Conservation (phyloP, 64 coral and sea anemone genomes). For the Actinia equina region DNA sequence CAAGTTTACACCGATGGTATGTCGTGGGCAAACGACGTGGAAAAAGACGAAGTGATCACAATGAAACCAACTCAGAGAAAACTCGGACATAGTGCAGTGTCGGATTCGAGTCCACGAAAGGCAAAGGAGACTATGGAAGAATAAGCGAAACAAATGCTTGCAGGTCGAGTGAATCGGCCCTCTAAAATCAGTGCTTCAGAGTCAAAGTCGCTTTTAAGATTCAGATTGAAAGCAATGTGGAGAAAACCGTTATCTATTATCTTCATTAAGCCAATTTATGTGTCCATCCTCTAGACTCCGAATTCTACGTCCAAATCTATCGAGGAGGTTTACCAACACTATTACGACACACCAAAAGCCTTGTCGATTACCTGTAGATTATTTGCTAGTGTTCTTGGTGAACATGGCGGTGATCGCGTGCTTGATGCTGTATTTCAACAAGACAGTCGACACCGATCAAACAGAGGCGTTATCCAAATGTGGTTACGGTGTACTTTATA, state of each 20-base stretch:
- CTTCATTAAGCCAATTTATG: slow-evolving; percentile 27
- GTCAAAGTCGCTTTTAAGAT: slow-evolving; percentile 85
- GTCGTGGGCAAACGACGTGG: slow-evolving; percentile 30
- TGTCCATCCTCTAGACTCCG: slow-evolving; percentile 64
- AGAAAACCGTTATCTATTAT: not conserved
- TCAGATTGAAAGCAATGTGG: slow-evolving; percentile 17
- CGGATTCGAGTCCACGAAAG: not conserved
- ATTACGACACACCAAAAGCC: slow-evolving; percentile 76
- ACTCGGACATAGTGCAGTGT: not conserved
- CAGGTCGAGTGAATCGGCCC: slow-evolving; percentile 1
- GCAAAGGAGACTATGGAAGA: not conserved
- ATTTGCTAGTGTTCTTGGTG: slow-evolving; percentile 72
- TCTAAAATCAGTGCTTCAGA: slow-evolving; percentile 86
- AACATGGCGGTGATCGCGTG: slow-evolving; percentile 72
- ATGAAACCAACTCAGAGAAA: not conserved
- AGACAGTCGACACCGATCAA: slow-evolving; percentile 59
- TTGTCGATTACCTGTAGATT: slow-evolving; percentile 74
- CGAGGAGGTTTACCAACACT: slow-evolving; percentile 85
- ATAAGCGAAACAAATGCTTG: not conserved
- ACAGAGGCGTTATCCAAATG: slow-evolving; percentile 51
- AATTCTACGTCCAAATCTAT: slow-evolving; percentile 79
- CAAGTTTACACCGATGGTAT: not conserved
- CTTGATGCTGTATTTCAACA: slow-evolving; percentile 50
- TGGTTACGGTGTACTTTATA: slow-evolving; percentile 55
- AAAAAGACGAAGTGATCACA: not conserved